phyloP scores from a whole-genome alignment of 2,113 vertebrate genomes.

The Notothenia coriiceps region DNA sequence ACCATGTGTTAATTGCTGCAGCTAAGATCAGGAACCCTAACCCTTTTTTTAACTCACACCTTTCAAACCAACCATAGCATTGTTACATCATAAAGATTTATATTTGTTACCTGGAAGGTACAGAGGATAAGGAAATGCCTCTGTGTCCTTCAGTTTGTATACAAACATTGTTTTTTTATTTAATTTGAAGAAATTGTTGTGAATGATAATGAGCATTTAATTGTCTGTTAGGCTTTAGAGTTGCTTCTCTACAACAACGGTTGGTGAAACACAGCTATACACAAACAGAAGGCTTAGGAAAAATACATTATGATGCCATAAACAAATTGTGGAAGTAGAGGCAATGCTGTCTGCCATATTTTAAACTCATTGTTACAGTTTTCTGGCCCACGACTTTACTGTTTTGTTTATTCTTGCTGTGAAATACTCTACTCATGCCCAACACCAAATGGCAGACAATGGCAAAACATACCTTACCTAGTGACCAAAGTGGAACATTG shows the following conservation, averaged over 20 bases:
- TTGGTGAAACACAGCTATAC: not conserved
- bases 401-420: not conserved
- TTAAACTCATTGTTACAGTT: not conserved
- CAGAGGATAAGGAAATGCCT: not conserved
- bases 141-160: not conserved
- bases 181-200: not conserved
- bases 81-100: not conserved
- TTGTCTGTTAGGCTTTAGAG: not conserved
- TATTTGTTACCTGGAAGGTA: not conserved
- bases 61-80: not conserved
- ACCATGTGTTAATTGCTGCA: not conserved
- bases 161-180: not conserved
- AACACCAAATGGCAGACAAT: not conserved
- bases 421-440: not conserved
- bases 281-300: not conserved
- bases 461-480: not conserved
- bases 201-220: not conserved
- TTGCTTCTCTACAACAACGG: not conserved
- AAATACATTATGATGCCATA: not conserved
- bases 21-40: not conserved
- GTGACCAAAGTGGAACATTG: not conserved
- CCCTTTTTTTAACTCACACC: not conserved
- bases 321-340: not conserved
- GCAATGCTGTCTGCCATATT: no score
- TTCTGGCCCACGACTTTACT: not conserved